Conservation (phyloP, 2,113 vertebrate genomes). For the Alligator mississippiensis region DNA sequence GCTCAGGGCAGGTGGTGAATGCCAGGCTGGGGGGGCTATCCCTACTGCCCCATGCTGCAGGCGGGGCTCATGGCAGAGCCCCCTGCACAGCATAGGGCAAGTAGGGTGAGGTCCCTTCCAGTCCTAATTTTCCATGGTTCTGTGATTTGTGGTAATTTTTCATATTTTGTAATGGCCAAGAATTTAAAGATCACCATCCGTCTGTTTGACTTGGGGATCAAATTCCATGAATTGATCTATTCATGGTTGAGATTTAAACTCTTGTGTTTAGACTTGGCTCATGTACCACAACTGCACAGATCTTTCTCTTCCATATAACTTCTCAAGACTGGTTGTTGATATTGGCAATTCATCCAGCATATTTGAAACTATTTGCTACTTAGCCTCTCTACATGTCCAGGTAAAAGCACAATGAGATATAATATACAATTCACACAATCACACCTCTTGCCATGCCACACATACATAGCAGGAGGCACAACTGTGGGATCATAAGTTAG, state of each 20-base stretch:
- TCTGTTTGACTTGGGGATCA: not conserved
- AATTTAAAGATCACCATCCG: slow-evolving; percentile 15
- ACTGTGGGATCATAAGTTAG: too few relatives aligned
- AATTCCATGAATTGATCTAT: not conserved
- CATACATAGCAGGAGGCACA: too few relatives aligned
- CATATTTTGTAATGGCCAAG: not conserved
- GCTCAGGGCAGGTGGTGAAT: not conserved
- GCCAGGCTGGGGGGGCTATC: too few relatives aligned
- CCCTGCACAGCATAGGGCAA: too few relatives aligned
- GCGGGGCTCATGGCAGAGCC: too few relatives aligned
- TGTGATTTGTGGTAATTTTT: not conserved
- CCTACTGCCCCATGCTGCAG: not conserved
- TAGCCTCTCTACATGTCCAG: not conserved
- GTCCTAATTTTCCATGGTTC: too few relatives aligned
- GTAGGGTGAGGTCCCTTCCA: too few relatives aligned
- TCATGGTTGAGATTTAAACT: not conserved
- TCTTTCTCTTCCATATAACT: not conserved
- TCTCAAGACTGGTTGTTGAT: not conserved
- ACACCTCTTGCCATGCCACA: too few relatives aligned
- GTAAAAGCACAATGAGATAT: too few relatives aligned
- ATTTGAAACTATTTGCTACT: not conserved
- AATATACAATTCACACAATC: too few relatives aligned
- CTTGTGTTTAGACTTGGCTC: not conserved
- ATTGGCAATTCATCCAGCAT: not conserved
- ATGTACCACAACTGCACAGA: not conserved